These are phyloP conservation scores for Acrobasis consociella DNA, from an alignment of 2,888 invertebrate species.

Conservation along the genomic window DNA sequence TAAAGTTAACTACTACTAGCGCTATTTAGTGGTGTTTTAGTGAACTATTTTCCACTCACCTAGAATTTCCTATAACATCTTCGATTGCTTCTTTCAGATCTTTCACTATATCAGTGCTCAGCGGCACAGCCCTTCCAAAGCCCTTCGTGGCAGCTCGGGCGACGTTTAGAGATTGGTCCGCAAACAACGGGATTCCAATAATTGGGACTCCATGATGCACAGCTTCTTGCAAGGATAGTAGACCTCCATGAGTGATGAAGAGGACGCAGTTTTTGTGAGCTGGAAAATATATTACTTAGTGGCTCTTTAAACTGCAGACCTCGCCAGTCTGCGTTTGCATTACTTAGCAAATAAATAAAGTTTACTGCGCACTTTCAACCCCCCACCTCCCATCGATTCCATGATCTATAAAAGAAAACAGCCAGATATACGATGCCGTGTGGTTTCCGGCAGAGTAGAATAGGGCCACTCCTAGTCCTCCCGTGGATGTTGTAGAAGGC, in stretches of 20 bases:
- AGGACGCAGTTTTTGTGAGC: slow-evolving; percentile 47
- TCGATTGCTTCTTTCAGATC: slow-evolving; percentile 24
- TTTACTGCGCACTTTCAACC: too few species aligned
- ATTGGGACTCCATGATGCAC: slow-evolving; percentile 43
- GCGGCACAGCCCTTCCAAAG: slow-evolving; percentile 22
- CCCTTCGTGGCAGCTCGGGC: slow-evolving; percentile 27
- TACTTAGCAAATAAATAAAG: not conserved
- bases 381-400: too few species aligned
- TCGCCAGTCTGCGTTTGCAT: too few species aligned
- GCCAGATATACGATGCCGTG: too few species aligned
- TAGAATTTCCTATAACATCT: slow-evolving; percentile 24
- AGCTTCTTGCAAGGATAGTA: slow-evolving; percentile 43
- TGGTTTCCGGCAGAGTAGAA: too few species aligned
- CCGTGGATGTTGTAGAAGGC: too few species aligned
- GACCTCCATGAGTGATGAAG: slow-evolving; percentile 49
- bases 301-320: too few species aligned
- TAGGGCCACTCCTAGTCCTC: too few species aligned
- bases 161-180: slow-evolving; percentile 45
- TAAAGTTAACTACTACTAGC: too few species aligned
- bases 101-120: slow-evolving; percentile 14
- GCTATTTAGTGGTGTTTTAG: too few species aligned
- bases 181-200: slow-evolving; percentile 47
- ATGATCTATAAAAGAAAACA: too few species aligned
- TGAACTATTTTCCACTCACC: too few species aligned
- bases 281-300: slow-evolving; percentile 28